Evolutionary conservation across 1,140 invertebrate species (phyloP).

Genomic region (Anoplophora glabripennis): DNA sequence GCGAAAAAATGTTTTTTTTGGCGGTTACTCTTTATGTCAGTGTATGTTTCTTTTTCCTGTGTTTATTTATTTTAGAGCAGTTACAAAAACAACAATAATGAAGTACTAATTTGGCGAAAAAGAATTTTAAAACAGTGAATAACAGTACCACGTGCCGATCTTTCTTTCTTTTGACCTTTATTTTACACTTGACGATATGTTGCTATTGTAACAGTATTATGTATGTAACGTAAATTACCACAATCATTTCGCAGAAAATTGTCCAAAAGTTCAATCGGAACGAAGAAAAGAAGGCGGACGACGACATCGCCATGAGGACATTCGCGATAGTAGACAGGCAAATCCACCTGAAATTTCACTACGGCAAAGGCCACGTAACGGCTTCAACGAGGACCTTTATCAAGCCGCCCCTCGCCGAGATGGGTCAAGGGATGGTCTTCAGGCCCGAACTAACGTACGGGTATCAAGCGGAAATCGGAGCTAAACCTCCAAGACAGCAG

Average conservation of each 20-base stretch:
- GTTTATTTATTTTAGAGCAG: too few relatives aligned
- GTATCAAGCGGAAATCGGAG: slow-evolving; percentile 64
- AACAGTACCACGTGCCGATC: too few relatives aligned
- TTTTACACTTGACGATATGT: too few relatives aligned
- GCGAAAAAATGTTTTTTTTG: too few relatives aligned
- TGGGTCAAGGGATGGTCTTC: slow-evolving; percentile 61
- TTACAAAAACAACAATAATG: too few relatives aligned
- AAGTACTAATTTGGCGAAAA: too few relatives aligned
- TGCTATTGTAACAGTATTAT: slow-evolving; percentile 1
- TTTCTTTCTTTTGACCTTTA: too few relatives aligned
- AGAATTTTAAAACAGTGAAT: too few relatives aligned
- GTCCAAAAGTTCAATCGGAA: slow-evolving; percentile 63
- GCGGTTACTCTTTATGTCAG: too few relatives aligned
- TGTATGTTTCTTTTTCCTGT: too few relatives aligned
- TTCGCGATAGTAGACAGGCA: slow-evolving; percentile 61
- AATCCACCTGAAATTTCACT: slow-evolving; percentile 68
- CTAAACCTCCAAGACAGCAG: slow-evolving; percentile 58
- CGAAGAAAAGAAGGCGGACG: slow-evolving; percentile 50
- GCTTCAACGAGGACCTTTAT: slow-evolving; percentile 62
- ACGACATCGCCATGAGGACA: slow-evolving; percentile 64
- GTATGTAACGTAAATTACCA: too few relatives aligned
- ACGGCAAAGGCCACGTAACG: slow-evolving; percentile 63
- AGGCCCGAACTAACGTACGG: slow-evolving; percentile 60
- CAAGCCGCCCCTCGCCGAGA: slow-evolving; percentile 64
- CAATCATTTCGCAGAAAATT: slow-evolving; percentile 56